phyloP scores from a whole-genome alignment of 2,113 vertebrate genomes.

The Corythornis vintsioides region DNA sequence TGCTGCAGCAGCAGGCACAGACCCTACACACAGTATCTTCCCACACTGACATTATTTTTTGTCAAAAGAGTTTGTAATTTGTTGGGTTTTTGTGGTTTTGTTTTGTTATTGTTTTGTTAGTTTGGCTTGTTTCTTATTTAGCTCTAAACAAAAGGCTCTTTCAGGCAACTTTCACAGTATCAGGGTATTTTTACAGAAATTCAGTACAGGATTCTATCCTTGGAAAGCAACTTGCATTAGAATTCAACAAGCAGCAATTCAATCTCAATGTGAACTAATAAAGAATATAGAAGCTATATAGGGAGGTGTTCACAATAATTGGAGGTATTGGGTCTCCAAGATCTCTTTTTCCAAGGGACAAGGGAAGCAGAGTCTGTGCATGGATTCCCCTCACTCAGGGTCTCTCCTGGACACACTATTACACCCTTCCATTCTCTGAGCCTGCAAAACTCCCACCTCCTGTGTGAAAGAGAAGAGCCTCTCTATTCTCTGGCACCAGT shows the following conservation, averaged over 20 bases:
- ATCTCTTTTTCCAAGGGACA: background rate
- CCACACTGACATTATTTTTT: background rate
- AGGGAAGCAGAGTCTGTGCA: background rate
- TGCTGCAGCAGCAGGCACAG: background rate
- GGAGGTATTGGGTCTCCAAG: accelerated
- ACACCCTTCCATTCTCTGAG: background rate
- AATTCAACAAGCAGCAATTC: background rate
- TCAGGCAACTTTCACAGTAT: background rate
- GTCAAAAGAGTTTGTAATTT: background rate
- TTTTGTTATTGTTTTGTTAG: too few species aligned
- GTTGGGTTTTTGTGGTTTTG: background rate
- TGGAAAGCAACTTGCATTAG: background rate
- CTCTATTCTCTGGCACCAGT: background rate
- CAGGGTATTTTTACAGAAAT: background rate
- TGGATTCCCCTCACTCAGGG: background rate
- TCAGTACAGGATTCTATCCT: background rate
- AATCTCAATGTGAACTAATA: background rate
- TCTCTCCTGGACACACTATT: background rate
- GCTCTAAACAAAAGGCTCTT: background rate
- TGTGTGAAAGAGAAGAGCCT: background rate
- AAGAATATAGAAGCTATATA: background rate
- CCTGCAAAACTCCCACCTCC: background rate
- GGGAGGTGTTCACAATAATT: background rate
- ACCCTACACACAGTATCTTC: background rate
- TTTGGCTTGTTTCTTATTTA: background rate